Base-by-base conservation (phyloP, 2,888 invertebrate species). In the Norana najaformis region DNA sequence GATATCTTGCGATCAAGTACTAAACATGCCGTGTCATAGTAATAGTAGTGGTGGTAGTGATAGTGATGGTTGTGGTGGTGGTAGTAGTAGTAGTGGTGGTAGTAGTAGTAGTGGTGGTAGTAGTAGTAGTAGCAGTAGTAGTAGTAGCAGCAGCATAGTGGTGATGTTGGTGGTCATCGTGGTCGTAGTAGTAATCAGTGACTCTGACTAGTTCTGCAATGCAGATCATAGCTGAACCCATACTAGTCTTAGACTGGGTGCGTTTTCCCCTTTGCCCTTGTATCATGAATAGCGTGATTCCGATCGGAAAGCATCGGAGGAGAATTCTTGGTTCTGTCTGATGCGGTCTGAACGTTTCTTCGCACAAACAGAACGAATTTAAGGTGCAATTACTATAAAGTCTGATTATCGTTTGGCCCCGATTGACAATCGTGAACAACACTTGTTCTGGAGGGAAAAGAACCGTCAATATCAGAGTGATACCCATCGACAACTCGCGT, bases 391-490 rank as follows among this genome's bases (percentile, higher is more conserved):
- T 69, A n/a, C 69, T 8, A 69, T 69, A 69, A 69, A 69, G 69
- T n/a, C 69, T 69, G 69, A 69, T 69, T 69, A 69, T 69, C 69
- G 69, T 69, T 69, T 69, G 69, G n/a, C 69, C 69, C 69, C 69
- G 69, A 69, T 69, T 69, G 69, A 69, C 69, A 69, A 69, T n/a
- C 30, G 69, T n/a, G n/a, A 30, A 69, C 69, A 69, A 69, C 69
- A n/a, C n/a, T 69, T n/a, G n/a, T 30, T 69, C 69, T 0, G 69
- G 30, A 69, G 69, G n/a, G 69, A n/a, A 69, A 69, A n/a, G 69
- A 8, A 69, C 11, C 69, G 69, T n/a, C 69, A 69, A 69, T 69
- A 69, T 69, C 69, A 5, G 69, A 69, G 69, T 11, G n/a, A 69
- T 69, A 69, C n/a, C 69, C 30, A 69, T n/a, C 69, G 69, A 69